These are phyloP conservation scores for Takifugu flavidus DNA, from an alignment of 2,113 vertebrate species.

Conservation along the genomic window DNA sequence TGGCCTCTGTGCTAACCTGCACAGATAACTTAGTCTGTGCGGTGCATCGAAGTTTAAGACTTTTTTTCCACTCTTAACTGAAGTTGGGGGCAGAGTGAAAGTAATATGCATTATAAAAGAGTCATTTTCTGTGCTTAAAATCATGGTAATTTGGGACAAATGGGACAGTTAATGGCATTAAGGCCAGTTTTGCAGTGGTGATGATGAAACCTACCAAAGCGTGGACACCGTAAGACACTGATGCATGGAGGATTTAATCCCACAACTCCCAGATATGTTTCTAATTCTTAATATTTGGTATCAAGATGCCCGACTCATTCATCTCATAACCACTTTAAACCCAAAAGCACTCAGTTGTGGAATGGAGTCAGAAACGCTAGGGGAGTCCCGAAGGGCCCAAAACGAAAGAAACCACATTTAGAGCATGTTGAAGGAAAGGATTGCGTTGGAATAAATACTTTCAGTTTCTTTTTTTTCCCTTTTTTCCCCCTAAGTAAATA, in stretches of 20 bases:
- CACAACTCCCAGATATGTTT: too few species aligned
- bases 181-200: too few species aligned
- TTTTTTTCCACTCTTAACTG: not conserved
- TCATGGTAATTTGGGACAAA: too few species aligned
- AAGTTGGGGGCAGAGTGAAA: not conserved
- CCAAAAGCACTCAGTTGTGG: constrained; percentile 31
- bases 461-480: constrained; percentile 60
- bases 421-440: constrained; percentile 59
- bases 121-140: too few species aligned
- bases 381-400: constrained; percentile 44
- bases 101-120: too few species aligned
- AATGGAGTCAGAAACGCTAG: constrained; percentile 40
- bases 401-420: constrained; percentile 65
- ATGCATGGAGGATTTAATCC: too few species aligned
- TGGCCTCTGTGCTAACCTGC: not conserved
- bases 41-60: not conserved
- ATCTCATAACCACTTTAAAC: constrained; percentile 27
- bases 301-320: constrained; percentile 7
- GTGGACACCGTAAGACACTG: too few species aligned
- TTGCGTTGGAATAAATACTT: constrained; percentile 69
- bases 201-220: too few species aligned
- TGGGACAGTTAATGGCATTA: too few species aligned
- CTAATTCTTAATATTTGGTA: too few species aligned
- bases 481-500: constrained; percentile 70
- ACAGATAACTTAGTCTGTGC: not conserved